These are phyloP conservation scores for Neodiprion virginianus DNA, from an alignment of 1,140 invertebrate genomes.

Conservation along the genomic window DNA sequence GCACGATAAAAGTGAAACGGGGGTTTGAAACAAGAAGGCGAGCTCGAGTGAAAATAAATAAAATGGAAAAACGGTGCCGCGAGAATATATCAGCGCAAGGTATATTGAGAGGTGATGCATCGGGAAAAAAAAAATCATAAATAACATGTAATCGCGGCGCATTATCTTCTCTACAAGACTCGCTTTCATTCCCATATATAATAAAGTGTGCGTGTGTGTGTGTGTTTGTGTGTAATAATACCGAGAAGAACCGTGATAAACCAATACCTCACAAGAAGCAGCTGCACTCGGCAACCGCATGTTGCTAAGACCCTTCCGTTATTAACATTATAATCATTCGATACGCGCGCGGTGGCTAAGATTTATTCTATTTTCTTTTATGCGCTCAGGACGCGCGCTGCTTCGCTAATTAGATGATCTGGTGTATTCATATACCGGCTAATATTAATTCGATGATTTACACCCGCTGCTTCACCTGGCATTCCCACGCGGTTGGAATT, in stretches of 20 bases:
- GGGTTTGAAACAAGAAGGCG: no score
- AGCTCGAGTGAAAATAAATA: no score
- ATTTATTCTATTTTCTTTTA: no score
- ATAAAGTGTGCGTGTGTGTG: background rate
- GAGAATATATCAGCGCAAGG: no score
- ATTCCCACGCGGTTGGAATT: no score
- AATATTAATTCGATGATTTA: no score
- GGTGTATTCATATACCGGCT: no score
- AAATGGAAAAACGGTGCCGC: no score
- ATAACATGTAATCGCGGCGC: slow-evolving; percentile 1
- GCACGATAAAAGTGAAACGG: no score
- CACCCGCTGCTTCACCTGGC: no score
- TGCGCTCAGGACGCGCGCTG: no score
- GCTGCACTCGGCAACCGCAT: background rate
- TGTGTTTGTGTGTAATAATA: background rate
- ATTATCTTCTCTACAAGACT: slow-evolving; percentile 6
- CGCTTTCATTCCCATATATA: background rate
- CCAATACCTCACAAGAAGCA: slow-evolving; percentile 2
- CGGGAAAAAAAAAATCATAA: background rate
- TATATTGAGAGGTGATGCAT: background rate
- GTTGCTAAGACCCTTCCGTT: background rate
- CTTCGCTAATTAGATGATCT: no score
- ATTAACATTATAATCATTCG: background rate
- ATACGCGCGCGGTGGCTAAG: background rate
- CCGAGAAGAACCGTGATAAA: background rate